A percentile compares a stretch with the other conserved stretches of the same genome.
These are phyloP conservation scores for Omphaloscelis lunosa DNA, from an alignment of 2,888 invertebrate genomes.

Conservation along the genomic window DNA sequence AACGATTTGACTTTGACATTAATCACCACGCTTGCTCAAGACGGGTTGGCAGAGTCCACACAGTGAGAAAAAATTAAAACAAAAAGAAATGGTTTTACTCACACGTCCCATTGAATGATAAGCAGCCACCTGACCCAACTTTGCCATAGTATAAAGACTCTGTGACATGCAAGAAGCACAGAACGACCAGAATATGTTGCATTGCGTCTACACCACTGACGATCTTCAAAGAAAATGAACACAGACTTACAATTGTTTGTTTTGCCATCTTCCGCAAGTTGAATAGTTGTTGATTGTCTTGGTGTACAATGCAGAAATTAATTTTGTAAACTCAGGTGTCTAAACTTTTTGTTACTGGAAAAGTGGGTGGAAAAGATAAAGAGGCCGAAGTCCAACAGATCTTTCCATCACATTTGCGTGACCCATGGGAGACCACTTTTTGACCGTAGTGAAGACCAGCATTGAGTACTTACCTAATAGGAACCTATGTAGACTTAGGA, in stretches of 20 bases:
- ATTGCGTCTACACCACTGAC: constrained; percentile 55
- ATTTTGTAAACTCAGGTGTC: constrained; percentile 35
- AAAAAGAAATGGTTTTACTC: constrained; percentile 68
- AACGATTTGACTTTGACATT: background rate
- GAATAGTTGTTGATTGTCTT: constrained; percentile 46
- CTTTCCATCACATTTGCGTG: background rate
- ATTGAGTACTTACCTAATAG: background rate
- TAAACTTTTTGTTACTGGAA: background rate
- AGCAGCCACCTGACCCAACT: constrained; percentile 77
- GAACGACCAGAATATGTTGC: constrained; percentile 64
- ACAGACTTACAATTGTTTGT: constrained; percentile 32
- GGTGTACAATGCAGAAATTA: constrained; percentile 9
- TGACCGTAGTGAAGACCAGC: background rate
- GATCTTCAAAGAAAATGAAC: constrained; percentile 46
- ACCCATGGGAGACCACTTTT: background rate
- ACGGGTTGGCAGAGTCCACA: background rate
- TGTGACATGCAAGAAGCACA: constrained; percentile 68
- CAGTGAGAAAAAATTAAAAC: no score
- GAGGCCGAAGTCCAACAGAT: background rate
- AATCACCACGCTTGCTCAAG: background rate
- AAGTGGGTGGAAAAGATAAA: background rate
- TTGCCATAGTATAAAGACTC: constrained; percentile 76
- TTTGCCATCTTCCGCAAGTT: constrained; percentile 28
- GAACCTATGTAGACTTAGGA: background rate
- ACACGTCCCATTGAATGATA: constrained; percentile 83